These are phyloP conservation scores for Anolis carolinensis DNA, from an alignment of 2,113 vertebrate species.

Conservation along the genomic window DNA sequence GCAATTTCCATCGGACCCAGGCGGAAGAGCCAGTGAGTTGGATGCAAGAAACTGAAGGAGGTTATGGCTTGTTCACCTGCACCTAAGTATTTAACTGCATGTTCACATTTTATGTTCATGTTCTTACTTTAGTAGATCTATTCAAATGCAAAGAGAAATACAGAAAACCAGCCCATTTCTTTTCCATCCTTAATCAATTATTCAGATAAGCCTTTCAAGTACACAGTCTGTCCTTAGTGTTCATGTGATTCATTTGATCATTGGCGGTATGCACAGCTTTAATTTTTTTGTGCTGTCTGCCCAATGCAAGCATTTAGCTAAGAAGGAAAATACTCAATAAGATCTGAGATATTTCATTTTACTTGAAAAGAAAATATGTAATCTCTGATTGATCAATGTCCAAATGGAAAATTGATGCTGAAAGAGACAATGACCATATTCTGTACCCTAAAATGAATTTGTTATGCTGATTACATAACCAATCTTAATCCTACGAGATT, in stretches of 20 bases:
- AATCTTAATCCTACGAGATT: background rate
- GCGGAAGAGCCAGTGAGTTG: too few relatives aligned
- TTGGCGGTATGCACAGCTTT: background rate
- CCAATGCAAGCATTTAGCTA: background rate
- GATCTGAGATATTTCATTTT: slow-evolving; percentile 1
- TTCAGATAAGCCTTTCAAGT: too few relatives aligned
- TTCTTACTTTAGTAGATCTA: background rate
- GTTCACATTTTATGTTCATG: background rate
- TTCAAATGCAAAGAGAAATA: background rate
- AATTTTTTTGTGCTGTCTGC: background rate
- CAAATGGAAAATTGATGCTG: background rate
- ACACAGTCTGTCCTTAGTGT: background rate
- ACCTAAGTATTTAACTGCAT: background rate
- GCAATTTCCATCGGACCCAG: too few relatives aligned
- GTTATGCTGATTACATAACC: background rate
- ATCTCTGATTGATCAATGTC: background rate
- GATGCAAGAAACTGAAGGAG: too few relatives aligned
- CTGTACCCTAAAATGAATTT: background rate
- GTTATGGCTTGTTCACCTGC: too few relatives aligned
- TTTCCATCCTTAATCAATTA: background rate
- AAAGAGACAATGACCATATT: background rate
- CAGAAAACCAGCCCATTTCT: background rate
- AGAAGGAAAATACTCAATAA: background rate
- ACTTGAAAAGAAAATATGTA: background rate
- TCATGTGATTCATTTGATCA: background rate